Evolutionary conservation across 30 jellyfish, hydroid and myxozoan species (phyloP).

Genomic region (Rhopilema esculentum): DNA sequence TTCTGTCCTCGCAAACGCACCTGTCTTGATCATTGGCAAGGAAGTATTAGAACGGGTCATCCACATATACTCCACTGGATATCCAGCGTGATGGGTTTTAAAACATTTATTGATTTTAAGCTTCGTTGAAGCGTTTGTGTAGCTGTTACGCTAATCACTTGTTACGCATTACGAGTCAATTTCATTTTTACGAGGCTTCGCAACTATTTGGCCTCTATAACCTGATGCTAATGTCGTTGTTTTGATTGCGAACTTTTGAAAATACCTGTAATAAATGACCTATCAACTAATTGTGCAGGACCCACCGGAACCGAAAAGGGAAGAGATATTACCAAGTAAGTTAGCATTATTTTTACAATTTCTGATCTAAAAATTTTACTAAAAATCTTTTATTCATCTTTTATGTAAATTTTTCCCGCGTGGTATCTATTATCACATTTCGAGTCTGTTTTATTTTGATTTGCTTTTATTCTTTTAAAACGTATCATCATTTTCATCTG

Average conservation of each 20-base stretch:
- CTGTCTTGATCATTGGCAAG: slow-evolving; percentile 37
- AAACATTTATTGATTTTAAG: neutral
- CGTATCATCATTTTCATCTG: too few relatives aligned
- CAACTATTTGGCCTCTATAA: neutral
- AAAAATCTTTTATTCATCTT: neutral
- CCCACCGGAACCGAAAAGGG: slow-evolving; percentile 80
- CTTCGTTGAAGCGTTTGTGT: neutral
- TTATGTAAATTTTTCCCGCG: neutral
- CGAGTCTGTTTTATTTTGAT: neutral
- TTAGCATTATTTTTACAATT: neutral
- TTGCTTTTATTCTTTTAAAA: too few relatives aligned
- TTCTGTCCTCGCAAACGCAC: slow-evolving; percentile 11
- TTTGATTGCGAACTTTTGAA: neutral
- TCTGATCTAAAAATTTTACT: neutral
- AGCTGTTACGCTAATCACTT: neutral
- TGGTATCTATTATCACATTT: neutral
- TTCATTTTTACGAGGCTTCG: neutral
- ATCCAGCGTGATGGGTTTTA: neutral
- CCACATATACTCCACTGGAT: neutral
- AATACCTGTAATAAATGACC: slow-evolving; percentile 46
- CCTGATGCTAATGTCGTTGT: neutral
- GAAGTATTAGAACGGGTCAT: neutral
- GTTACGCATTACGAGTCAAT: neutral
- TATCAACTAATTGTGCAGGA: slow-evolving; percentile 90
- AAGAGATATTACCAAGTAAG: slow-evolving; percentile 93